Conservation (phyloP, 30 jellyfish, hydroid and myxozoan species). For the Turritopsis dohrnii region DNA sequence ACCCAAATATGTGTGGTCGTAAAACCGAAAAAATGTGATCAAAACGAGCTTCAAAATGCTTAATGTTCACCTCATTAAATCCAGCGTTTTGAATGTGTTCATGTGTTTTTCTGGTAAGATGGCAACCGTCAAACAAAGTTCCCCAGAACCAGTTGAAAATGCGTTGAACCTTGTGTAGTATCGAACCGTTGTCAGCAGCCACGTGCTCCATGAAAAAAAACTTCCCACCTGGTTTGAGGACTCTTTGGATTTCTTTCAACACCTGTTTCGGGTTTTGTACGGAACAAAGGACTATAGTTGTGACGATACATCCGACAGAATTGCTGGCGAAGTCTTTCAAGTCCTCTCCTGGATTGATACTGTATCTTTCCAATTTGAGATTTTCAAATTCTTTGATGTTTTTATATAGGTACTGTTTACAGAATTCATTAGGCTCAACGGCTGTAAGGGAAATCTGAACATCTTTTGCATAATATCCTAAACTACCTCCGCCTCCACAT, state of each 20-base stretch:
- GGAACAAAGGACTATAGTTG: conserved; percentile 38
- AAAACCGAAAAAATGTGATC: background rate
- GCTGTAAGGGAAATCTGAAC: conserved; percentile 9
- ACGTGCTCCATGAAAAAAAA: conserved; percentile 38
- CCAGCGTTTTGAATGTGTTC: conserved; percentile 23
- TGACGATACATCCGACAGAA: conserved; percentile 22
- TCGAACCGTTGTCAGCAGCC: conserved; percentile 18
- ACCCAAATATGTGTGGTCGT: conserved; percentile 35
- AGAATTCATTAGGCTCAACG: conserved; percentile 27
- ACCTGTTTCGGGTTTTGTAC: conserved; percentile 6
- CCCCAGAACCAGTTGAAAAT: background rate
- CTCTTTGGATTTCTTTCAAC: conserved; percentile 17
- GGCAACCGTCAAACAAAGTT: conserved; percentile 21
- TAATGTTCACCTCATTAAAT: conserved; percentile 14
- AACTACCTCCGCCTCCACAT: conserved; percentile 39
- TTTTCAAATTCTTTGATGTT: conserved; percentile 10
- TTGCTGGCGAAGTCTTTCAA: conserved; percentile 15
- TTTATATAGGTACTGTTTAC: conserved; percentile 8
- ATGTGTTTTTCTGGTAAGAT: background rate
- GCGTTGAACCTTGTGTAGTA: background rate
- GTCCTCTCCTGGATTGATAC: conserved; percentile 13
- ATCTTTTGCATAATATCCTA: conserved; percentile 12
- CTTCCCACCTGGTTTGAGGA: conserved; percentile 41
- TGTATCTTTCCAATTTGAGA: conserved; percentile 10
- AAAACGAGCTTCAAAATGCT: conserved; percentile 15